Conservation (phyloP, 1,140 invertebrate species). For the Tetragnatha versicolor region DNA sequence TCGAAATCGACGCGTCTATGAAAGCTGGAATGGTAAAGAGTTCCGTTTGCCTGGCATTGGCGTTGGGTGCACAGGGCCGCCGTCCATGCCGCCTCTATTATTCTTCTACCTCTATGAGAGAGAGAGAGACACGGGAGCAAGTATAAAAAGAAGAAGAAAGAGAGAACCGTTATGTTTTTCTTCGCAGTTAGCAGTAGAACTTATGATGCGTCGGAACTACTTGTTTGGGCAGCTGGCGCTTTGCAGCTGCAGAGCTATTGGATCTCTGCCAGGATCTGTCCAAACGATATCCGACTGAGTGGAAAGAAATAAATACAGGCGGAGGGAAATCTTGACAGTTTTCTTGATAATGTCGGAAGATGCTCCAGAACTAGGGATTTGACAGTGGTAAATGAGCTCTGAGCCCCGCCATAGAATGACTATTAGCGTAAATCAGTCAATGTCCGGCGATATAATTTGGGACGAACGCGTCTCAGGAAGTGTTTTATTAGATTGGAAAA, state of each 20-base stretch:
- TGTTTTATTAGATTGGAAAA: too few species aligned
- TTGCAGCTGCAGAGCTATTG: slow-evolving; percentile 7
- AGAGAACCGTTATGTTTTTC: slow-evolving; percentile 30
- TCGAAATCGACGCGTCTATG: too few species aligned
- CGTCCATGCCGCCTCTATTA: too few species aligned
- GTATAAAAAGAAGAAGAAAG: background rate
- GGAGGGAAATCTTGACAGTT: slow-evolving; percentile 31
- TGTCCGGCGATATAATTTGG: too few species aligned
- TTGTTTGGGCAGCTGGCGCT: slow-evolving; percentile 42
- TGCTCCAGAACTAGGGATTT: background rate
- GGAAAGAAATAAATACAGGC: slow-evolving; percentile 42
- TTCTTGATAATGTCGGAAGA: slow-evolving; percentile 25
- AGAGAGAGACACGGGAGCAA: background rate
- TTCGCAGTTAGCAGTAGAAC: slow-evolving; percentile 43
- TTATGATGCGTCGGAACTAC: slow-evolving; percentile 31
- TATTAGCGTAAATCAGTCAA: background rate
- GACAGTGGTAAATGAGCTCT: slow-evolving; percentile 34
- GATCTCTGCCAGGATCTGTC: slow-evolving; percentile 32
- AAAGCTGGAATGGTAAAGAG: too few species aligned
- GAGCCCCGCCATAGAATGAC: too few species aligned
- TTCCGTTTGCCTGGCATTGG: too few species aligned
- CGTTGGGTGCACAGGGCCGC: background rate
- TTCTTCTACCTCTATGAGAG: background rate
- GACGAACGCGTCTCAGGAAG: too few species aligned
- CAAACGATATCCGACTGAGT: slow-evolving; percentile 6